Base-by-base conservation (phyloP, 2,797 vertebrate genomes). In the Anabas testudineus region DNA sequence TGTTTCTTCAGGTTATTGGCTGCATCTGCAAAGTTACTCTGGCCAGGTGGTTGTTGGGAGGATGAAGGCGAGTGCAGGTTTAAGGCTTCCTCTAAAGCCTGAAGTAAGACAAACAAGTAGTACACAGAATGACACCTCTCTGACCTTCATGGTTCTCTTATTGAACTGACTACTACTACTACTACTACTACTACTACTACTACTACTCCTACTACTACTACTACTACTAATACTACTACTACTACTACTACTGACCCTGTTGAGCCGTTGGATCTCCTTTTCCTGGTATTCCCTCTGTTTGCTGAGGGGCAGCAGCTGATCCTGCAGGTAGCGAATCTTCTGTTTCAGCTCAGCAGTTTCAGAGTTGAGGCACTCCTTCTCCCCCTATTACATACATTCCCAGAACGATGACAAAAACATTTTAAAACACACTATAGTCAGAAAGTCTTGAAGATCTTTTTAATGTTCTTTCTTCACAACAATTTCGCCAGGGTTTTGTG, bases 271-370 rank as follows among this genome's bases (percentile, higher is more conserved):
- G 85, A 99, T 99, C 93, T 99, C 98, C 84, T 96, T 97, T 79
- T 99, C 98, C 90, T 99, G 97, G 90, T 97, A 99, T 37, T 99
- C 97, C 13, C 96, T 92, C 87, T 99, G 98, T 77, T 96, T 95
- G 80, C 95, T 96, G 74, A 98, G 95, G 0, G 97, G 96, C 32
- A 94, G 89, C 86, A 99, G 94, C 89, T 99, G 97, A 67, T 99
- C 97, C 91, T 99, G 97, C 71, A 99, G 93, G 84, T 96, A 95
- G 55, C 95, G 95, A 83, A 97, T 90, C 91, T 96, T 97, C 92
- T 99, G 96, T 86, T 96, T 98, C 78, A 98, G 90, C 78, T 98
- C 97, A 21, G 93, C 94, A 72, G 95, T 95, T 85, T 99, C 97
- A 4, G 94, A 82, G 39, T 94, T 93, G 76, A 97, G 91, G 67